These are phyloP conservation scores for Leucophora obtusa DNA, from an alignment of 2,888 invertebrate species.

Conservation along the genomic window DNA sequence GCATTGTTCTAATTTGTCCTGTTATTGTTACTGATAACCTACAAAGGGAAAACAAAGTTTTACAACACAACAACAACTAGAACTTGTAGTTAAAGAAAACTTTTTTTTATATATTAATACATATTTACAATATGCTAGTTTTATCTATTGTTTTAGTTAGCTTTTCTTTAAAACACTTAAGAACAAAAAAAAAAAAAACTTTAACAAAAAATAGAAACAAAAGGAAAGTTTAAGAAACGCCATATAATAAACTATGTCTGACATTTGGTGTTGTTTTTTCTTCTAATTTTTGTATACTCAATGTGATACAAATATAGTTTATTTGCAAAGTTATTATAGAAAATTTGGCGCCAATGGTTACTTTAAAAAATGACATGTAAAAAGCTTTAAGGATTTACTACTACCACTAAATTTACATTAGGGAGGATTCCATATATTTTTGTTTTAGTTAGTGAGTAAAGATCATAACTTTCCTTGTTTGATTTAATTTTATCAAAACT, in stretches of 20 bases:
- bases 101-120: background rate
- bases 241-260: slow-evolving; percentile 43
- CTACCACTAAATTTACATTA: background rate
- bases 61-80: background rate
- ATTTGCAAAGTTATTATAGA: slow-evolving; percentile 64
- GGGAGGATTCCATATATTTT: background rate
- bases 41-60: slow-evolving; percentile 18
- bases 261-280: slow-evolving; percentile 31
- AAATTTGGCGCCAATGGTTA: slow-evolving; percentile 61
- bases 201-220: background rate
- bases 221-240: background rate
- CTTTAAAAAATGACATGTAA: slow-evolving; percentile 37
- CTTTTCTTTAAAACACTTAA: background rate
- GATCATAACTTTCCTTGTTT: too few relatives aligned
- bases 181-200: slow-evolving; percentile 5
- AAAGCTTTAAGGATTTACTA: background rate
- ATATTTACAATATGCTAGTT: slow-evolving; percentile 14
- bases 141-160: slow-evolving; percentile 10
- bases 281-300: slow-evolving; percentile 30
- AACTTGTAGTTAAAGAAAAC: background rate
- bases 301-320: slow-evolving; percentile 38
- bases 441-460: too few relatives aligned
- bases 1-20: slow-evolving; percentile 19
- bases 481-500: too few relatives aligned
- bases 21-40: slow-evolving; percentile 29